These are phyloP conservation scores for Lasioglossum zephyrum DNA, from an alignment of 2,888 invertebrate genomes.

Conservation along the genomic window DNA sequence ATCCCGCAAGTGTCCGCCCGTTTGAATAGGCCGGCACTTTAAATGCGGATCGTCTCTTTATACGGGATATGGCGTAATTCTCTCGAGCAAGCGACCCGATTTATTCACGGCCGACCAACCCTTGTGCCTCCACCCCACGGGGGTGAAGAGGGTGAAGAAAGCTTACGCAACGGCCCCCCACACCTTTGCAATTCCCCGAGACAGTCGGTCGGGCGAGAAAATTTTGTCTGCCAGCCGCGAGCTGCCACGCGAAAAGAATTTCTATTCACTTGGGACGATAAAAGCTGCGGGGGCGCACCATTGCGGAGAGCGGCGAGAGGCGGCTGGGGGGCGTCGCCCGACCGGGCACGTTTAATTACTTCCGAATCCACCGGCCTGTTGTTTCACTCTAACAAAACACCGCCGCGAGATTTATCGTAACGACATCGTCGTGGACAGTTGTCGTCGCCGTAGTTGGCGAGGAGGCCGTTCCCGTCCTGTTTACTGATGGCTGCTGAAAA, in stretches of 20 bases:
- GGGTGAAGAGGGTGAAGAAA: not conserved
- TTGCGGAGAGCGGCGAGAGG: not conserved
- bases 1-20: conserved; percentile 17
- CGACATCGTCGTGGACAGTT: conserved; percentile 6
- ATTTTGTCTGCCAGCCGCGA: conserved; percentile 32
- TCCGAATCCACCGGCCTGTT: conserved; percentile 36
- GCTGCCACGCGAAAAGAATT: conserved; percentile 49
- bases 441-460: not conserved
- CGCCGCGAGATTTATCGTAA: conserved; percentile 33
- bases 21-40: conserved; percentile 52
- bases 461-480: not conserved
- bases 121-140: not conserved
- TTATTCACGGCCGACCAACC: conserved; percentile 55
- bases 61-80: conserved; percentile 57
- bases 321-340: not conserved
- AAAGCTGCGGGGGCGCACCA: not conserved
- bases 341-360: conserved; percentile 49
- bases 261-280: conserved; percentile 37
- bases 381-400: conserved; percentile 29
- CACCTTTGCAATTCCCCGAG: conserved; percentile 1
- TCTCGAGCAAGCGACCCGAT: conserved; percentile 61
- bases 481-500: not conserved
- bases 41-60: conserved; percentile 48
- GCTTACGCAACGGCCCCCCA: conserved; percentile 55
- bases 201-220: conserved; percentile 32